These are phyloP conservation scores for pig (Sus scrofa) DNA, from an alignment of 2,113 vertebrate genomes.

Conservation along the genomic window T2T-Sscrofa CM000824.6:101290501-101291000, in stretches of 20 bases:
- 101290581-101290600: conserved; percentile 76
- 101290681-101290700: conserved; percentile 76
- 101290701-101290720: conserved; percentile 83
- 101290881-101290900: conserved; percentile 50
- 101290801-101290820: conserved; percentile 68
- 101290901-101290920: conserved; percentile 53
- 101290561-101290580: conserved; percentile 73
- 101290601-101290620: conserved; percentile 75
- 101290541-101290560: conserved; percentile 79
- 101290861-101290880: conserved; percentile 72
- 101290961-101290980: conserved; percentile 24
- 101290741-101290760: conserved; percentile 70
- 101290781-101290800: conserved; percentile 68
- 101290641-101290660: conserved; percentile 72
- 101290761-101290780: conserved; percentile 20
- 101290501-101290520: conserved; percentile 55
- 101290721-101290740: conserved; percentile 74
- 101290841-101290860: conserved; percentile 64
- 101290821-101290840: conserved; percentile 78
- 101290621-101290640: conserved; percentile 79
- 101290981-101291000: conserved; percentile 27
- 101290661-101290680: conserved; percentile 74
- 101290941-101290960: conserved; percentile 59
- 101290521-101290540: conserved; percentile 66
- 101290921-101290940: conserved; percentile 72